These are phyloP conservation scores for Esox niger DNA, from an alignment of 2,113 vertebrate species.

Conservation along the genomic window DNA sequence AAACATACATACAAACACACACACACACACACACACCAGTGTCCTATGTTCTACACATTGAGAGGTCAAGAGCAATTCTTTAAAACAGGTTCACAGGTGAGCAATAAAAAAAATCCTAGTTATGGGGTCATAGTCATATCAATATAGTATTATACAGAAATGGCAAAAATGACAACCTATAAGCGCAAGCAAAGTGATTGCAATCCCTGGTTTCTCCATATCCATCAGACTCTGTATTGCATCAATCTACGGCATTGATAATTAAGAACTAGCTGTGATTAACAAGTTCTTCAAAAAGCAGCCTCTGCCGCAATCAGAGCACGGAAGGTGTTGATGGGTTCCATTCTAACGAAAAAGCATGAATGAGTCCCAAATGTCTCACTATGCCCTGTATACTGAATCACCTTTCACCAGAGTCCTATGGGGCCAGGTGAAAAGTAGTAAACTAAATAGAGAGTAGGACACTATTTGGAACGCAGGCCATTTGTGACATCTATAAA, in stretches of 20 bases:
- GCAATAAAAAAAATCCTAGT: slow-evolving; percentile 85
- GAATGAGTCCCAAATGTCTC: slow-evolving; percentile 28
- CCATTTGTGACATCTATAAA: slow-evolving; percentile 54
- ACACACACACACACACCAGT: slow-evolving; percentile 12
- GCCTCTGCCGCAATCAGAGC: slow-evolving; percentile 63
- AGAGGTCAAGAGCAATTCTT: slow-evolving; percentile 83
- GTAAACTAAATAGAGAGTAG: too few species aligned
- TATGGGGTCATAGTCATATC: slow-evolving; percentile 73
- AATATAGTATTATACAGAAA: slow-evolving; percentile 76
- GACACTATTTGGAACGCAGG: too few species aligned
- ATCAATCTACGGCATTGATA: slow-evolving; percentile 75
- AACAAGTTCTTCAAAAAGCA: slow-evolving; percentile 73
- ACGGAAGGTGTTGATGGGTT: slow-evolving; percentile 53
- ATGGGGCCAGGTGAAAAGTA: too few species aligned
- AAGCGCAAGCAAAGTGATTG: slow-evolving; percentile 79
- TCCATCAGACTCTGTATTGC: slow-evolving; percentile 53
- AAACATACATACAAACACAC: slow-evolving; percentile 4
- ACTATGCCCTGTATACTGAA: too few species aligned
- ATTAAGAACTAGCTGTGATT: slow-evolving; percentile 70
- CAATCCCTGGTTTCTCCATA: slow-evolving; percentile 59
- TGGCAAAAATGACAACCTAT: slow-evolving; percentile 83
- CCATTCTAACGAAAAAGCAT: slow-evolving; percentile 60
- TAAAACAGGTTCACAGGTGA: slow-evolving; percentile 82
- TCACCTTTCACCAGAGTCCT: too few species aligned
- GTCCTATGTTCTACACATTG: slow-evolving; percentile 73